Evolutionary conservation across 2,113 vertebrate species (phyloP).

Genomic region (Sapayoa aenigma): DNA sequence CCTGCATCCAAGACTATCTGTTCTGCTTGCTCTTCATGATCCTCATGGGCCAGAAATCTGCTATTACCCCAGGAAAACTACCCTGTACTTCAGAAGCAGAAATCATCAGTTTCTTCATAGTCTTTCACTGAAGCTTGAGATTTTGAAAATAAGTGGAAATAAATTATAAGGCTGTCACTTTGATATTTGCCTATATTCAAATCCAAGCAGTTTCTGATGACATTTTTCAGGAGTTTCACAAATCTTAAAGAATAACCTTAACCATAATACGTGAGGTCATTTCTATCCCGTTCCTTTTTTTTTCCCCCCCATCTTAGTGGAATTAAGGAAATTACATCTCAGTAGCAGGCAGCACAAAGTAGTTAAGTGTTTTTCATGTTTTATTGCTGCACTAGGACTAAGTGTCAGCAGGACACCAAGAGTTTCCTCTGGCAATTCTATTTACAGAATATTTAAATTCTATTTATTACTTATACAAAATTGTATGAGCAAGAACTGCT

Average conservation of each 20-base stretch:
- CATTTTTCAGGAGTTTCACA: constrained; percentile 40
- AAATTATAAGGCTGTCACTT: background rate
- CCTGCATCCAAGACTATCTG: background rate
- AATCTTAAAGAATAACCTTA: constrained; percentile 45
- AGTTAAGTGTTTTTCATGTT: background rate
- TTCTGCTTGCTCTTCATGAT: background rate
- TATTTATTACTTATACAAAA: background rate
- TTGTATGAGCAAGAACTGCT: constrained; percentile 30
- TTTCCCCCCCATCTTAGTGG: background rate
- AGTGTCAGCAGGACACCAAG: constrained; percentile 16
- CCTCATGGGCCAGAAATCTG: background rate
- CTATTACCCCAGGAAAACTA: background rate
- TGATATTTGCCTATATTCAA: background rate
- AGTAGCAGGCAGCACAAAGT: background rate
- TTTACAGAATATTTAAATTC: background rate
- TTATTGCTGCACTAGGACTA: background rate
- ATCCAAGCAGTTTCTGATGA: background rate
- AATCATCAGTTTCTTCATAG: background rate
- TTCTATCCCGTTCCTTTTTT: background rate
- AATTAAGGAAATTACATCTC: background rate
- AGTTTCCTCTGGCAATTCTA: background rate
- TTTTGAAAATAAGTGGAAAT: background rate
- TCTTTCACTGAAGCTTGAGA: background rate
- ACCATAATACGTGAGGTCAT: background rate
- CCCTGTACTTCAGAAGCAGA: background rate